phyloP scores from a whole-genome alignment of 2,797 vertebrate genomes.

The Rhynchonycteris naso region DNA sequence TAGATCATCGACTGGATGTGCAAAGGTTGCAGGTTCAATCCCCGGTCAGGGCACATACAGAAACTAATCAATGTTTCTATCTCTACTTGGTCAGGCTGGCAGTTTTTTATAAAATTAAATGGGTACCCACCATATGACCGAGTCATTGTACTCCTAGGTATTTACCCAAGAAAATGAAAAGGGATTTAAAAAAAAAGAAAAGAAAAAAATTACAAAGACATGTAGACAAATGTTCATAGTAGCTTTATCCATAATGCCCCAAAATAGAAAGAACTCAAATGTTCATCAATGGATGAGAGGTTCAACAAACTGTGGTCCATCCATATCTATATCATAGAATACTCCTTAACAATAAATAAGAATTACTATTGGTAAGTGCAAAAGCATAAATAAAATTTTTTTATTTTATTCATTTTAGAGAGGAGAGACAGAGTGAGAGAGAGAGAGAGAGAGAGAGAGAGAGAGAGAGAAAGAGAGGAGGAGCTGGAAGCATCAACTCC shows the following conservation, averaged over 20 bases:
- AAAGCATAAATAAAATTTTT: background rate
- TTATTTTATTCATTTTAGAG: too few species aligned
- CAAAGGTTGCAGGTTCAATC: too few species aligned
- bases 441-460: too few species aligned
- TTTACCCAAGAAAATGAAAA: background rate
- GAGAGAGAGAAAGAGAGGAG: too few species aligned
- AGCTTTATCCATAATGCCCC: background rate
- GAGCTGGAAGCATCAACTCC: too few species aligned
- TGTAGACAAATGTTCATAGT: background rate
- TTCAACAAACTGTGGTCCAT: background rate
- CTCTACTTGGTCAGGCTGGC: too few species aligned
- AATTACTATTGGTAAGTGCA: background rate
- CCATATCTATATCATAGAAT: background rate
- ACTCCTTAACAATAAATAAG: background rate
- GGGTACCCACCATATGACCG: background rate
- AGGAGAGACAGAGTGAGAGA: too few species aligned
- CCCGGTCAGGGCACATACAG: too few species aligned
- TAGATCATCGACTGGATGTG: too few species aligned
- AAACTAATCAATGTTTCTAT: too few species aligned
- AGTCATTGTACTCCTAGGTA: background rate
- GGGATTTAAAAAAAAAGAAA: background rate
- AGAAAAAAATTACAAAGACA: background rate
- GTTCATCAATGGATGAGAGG: background rate
- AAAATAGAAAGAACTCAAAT: background rate
- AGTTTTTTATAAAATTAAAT: background rate